Conservation (phyloP, 2,113 vertebrate species). For the western clawed frog (Xenopus tropicalis) region UCB_Xtro_10.0 CM004447.2:119594501-119595000, state of each 20-base stretch:
- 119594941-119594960: conserved; percentile 74
- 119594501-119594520: no score
- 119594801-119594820: no score
- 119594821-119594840: no score
- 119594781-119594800: no score
- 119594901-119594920: conserved; percentile 96
- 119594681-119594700: conserved; percentile 78
- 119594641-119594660: conserved; percentile 97
- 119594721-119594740: no score
- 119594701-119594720: background rate
- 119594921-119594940: conserved; percentile 95
- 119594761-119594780: no score
- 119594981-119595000: background rate
- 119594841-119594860: conserved; percentile 67
- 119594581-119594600: conserved; percentile 70
- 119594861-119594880: conserved; percentile 91
- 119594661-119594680: conserved; percentile 86
- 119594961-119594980: conserved; percentile 62
- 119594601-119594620: conserved; percentile 98
- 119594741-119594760: no score
- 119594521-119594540: no score
- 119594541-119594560: background rate
- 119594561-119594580: background rate
- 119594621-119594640: conserved; percentile 98
- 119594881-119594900: conserved; percentile 98